Base-by-base conservation (phyloP, 2,797 vertebrate species). In the Enteromius viviparus region DNA sequence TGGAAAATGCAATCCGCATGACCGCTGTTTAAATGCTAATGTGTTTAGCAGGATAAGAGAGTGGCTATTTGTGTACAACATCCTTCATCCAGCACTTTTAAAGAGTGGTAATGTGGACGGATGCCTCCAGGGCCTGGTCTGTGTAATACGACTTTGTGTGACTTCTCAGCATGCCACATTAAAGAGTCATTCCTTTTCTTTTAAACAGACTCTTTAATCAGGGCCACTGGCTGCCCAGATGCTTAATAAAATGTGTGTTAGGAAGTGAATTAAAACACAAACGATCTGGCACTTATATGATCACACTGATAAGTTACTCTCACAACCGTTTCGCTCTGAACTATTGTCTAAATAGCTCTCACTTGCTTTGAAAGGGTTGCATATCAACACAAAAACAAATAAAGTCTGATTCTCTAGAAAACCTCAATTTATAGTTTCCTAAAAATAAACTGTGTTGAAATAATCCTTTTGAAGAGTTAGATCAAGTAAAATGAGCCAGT, bases 281-380 rank as follows among this genome's bases (percentile, higher is more conserved):
- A 78, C 7, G 4, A 53, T 69, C 62, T n/a, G 68, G 80, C 72
- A 49, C 76, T 89, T 90, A 89, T 87, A 77, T 65, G 85, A 90
- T 89, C 89, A 87, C 87, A 87, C 88, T 87, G 90, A 79, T 29
- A 90, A 91, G 84, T 42, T 86, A 82, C 79, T 65, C 80, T 90
- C 29, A 40, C 65, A 1, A 32, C 60, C 34, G 32, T 34, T 65
- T 66, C 21, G 34, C 19, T 19, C 51, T 58, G 51, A 76, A 58
- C 55, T 64, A 15, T 47, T 47, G 55, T 62, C 37, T 77, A 76
- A 19, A 34, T 21, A 37, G 17, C 64, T 29, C 69, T 29, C 40
- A 0, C 12, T 70, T 23, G 55, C n/a, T 4, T 23, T 58, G 11
- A 23, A 58, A 58, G 68, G 42, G 23, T 26, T 17, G 14, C 60